A percentile compares a stretch with the other conserved stretches of the same genome.
phyloP scores from a whole-genome alignment of 2,888 invertebrate species.

The Geophilus truncorum region DNA sequence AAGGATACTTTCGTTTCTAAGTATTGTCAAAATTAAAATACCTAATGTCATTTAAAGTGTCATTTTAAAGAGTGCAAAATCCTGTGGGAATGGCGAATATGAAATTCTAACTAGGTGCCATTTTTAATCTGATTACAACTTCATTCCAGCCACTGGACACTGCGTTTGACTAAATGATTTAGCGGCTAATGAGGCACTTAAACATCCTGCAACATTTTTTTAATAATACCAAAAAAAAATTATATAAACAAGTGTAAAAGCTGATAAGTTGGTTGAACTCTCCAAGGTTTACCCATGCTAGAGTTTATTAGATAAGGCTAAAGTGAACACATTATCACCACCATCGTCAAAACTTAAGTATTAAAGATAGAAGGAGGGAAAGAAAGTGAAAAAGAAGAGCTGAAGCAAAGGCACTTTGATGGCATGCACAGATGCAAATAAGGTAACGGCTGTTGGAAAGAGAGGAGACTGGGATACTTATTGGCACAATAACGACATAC shows the following conservation, averaged over 20 bases:
- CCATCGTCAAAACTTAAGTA: conserved; percentile 25
- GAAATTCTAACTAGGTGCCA: no score
- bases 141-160: background rate
- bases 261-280: background rate
- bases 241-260: background rate
- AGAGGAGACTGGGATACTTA: conserved; percentile 18
- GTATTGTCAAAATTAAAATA: no score
- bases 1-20: no score
- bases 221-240: no score
- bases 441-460: conserved; percentile 21
- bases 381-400: conserved; percentile 24
- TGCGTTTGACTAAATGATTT: background rate
- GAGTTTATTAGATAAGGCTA: conserved; percentile 19
- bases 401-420: conserved; percentile 25
- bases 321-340: conserved; percentile 25
- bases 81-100: no score
- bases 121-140: no score
- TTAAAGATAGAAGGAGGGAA: conserved; percentile 5
- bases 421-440: conserved; percentile 27
- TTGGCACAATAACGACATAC: conserved; percentile 27
- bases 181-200: background rate
- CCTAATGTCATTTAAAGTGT: no score
- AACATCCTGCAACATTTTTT: background rate
- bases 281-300: background rate
- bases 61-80: no score